phyloP scores from a whole-genome alignment of 2,797 vertebrate species.

The Scleropages formosus region DNA sequence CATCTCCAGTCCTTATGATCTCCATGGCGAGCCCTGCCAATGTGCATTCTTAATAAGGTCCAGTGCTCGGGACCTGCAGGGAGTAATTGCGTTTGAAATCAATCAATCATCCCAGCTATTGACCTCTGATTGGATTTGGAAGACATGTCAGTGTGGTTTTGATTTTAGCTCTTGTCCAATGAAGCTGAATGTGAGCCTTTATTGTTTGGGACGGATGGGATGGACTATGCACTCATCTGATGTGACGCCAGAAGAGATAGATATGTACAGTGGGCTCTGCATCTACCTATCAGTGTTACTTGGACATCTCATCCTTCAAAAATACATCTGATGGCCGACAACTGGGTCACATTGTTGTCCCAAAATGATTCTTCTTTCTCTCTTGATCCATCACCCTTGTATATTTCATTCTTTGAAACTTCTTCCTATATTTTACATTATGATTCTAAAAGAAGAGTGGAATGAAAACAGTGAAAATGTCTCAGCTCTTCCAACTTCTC shows the following conservation, averaged over 20 bases:
- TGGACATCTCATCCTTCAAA: constrained; percentile 52
- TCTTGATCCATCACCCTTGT: constrained; percentile 17
- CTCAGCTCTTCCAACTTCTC: background rate
- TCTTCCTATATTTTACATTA: background rate
- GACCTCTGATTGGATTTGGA: constrained; percentile 63
- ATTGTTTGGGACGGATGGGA: constrained; percentile 54
- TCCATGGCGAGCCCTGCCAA: constrained; percentile 49
- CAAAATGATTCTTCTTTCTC: background rate
- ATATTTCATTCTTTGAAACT: background rate
- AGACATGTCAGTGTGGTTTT: constrained; percentile 56
- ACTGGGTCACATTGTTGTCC: background rate
- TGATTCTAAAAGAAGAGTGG: background rate
- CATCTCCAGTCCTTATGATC: constrained; percentile 30
- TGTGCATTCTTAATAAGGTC: constrained; percentile 55
- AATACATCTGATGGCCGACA: constrained; percentile 26
- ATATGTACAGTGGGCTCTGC: constrained; percentile 51
- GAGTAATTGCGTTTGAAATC: constrained; percentile 58
- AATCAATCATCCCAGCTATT: constrained; percentile 61
- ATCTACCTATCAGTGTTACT: constrained; percentile 56
- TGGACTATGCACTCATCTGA: constrained; percentile 41
- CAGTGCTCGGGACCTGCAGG: constrained; percentile 40
- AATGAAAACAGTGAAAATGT: background rate
- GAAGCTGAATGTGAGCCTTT: constrained; percentile 57
- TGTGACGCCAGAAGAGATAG: constrained; percentile 54
- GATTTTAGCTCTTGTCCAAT: constrained; percentile 59